Evolutionary conservation across 2,797 vertebrate species (phyloP).

Genomic region (Sus cebifrons): DNA sequence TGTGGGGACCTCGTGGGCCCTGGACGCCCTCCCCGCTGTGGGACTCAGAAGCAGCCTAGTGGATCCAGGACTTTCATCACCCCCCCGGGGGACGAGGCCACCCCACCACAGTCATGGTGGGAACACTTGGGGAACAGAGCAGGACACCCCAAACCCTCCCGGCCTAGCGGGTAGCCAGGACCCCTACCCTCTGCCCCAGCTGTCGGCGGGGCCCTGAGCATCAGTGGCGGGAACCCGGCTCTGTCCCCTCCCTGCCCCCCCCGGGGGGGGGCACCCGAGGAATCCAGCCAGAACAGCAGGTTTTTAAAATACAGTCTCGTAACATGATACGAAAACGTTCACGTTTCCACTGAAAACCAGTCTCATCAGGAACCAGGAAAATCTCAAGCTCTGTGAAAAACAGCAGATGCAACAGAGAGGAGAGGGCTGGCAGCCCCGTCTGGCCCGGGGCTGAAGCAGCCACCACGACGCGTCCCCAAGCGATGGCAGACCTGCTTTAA

Average conservation of each 20-base stretch:
- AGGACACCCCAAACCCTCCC: no score
- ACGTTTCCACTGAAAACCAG: background rate
- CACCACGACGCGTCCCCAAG: background rate
- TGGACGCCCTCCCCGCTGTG: background rate
- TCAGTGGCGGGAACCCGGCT: background rate
- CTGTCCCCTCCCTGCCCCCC: background rate
- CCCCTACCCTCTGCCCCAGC: background rate
- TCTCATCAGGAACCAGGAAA: background rate
- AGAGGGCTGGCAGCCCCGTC: background rate
- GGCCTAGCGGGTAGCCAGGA: background rate
- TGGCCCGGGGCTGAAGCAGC: background rate
- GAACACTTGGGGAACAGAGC: background rate
- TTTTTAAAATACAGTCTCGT: background rate
- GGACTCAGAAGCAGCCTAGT: background rate
- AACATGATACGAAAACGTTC: background rate
- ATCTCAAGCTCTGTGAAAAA: background rate
- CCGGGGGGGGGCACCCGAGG: background rate
- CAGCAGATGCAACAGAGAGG: background rate
- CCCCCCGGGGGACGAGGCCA: fast-evolving
- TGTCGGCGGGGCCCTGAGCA: background rate
- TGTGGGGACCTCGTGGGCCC: background rate
- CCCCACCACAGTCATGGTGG: background rate
- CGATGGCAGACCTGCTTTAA: no score
- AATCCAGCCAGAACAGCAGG: background rate
- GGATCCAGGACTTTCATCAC: background rate